Percentiles rank a stretch among this genome's conserved stretches.
These are phyloP conservation scores for Amazona vittata DNA, from an alignment of 2,113 vertebrate genomes.

Conservation along the genomic window DNA sequence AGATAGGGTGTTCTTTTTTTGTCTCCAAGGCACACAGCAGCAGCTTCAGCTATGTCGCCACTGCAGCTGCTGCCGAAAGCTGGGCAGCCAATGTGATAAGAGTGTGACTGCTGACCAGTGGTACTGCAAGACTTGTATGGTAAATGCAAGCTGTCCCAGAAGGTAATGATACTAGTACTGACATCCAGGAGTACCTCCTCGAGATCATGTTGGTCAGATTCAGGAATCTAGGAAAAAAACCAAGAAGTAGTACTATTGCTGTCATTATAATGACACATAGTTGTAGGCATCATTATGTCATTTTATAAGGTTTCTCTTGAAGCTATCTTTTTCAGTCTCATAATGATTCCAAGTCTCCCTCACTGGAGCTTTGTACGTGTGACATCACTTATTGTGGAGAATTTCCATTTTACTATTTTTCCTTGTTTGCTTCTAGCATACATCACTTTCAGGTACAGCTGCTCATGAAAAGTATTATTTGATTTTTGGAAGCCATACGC, in stretches of 20 bases:
- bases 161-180: not conserved
- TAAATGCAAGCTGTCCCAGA: not conserved
- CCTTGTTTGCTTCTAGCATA: not conserved
- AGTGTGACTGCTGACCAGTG: not conserved
- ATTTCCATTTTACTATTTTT: not conserved
- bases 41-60: constrained; percentile 25
- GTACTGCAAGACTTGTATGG: not conserved
- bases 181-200: not conserved
- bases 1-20: constrained; percentile 60
- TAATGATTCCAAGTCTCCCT: not conserved
- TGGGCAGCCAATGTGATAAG: not conserved
- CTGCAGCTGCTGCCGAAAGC: not conserved
- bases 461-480: not conserved
- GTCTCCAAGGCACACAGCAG: constrained; percentile 58
- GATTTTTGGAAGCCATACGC: not conserved
- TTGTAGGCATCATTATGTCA: not conserved
- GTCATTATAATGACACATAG: not conserved
- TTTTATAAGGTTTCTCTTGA: not conserved
- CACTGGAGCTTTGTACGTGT: not conserved
- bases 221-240: not conserved
- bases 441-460: not conserved
- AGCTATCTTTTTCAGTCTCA: not conserved
- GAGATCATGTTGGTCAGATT: not conserved
- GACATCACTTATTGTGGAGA: not conserved
- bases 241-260: not conserved